Conservation (phyloP, 2,797 vertebrate genomes). For the Anomalospiza imberbis region DNA sequence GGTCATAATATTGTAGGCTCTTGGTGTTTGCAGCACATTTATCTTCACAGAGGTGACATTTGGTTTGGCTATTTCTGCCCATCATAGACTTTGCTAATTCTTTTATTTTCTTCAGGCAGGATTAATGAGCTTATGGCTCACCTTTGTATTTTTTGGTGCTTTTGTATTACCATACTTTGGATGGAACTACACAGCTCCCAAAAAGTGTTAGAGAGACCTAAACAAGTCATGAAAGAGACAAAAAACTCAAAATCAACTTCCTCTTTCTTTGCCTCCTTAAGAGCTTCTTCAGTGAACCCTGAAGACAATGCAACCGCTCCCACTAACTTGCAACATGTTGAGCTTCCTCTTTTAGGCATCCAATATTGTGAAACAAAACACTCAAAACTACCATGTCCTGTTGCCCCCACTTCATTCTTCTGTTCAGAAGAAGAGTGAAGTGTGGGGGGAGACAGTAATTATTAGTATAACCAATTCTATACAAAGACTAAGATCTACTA, state of each 20-base stretch:
- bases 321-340: background rate
- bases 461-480: background rate
- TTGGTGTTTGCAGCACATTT: background rate
- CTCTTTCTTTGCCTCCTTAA: background rate
- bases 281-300: background rate
- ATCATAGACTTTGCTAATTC: background rate
- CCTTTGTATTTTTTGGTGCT: background rate
- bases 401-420: background rate
- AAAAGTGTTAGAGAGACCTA: background rate
- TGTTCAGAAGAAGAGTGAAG: background rate
- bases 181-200: background rate
- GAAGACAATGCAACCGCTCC: background rate
- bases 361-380: background rate
- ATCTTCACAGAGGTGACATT: background rate
- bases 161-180: background rate
- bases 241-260: background rate
- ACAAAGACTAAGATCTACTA: background rate
- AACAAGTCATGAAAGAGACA: background rate
- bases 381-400: background rate
- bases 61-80: background rate
- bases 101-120: background rate
- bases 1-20: background rate
- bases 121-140: background rate
- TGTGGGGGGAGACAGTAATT: background rate
- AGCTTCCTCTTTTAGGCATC: background rate